Conservation (phyloP, 2,888 invertebrate species). For the Lepidocyrtoides sp. region DNA sequence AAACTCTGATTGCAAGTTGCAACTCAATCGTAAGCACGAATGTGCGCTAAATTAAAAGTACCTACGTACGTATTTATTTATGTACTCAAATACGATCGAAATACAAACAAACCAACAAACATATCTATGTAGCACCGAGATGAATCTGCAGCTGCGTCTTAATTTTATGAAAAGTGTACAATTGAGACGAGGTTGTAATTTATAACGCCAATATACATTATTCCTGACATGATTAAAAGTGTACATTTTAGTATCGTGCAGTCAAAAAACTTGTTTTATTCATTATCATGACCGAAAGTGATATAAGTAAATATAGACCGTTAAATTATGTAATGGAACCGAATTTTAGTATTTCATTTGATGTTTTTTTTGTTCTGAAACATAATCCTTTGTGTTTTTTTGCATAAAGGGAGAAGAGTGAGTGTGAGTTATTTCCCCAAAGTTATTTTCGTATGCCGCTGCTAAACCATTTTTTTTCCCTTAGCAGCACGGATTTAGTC, state of each 20-base stretch:
- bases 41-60: background rate
- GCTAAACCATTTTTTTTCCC: background rate
- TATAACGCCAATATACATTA: too few relatives aligned
- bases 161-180: background rate
- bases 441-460: background rate
- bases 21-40: background rate
- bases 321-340: background rate
- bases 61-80: background rate
- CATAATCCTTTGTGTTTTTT: too few relatives aligned
- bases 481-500: constrained; percentile 80
- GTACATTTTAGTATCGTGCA: too few relatives aligned
- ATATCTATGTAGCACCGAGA: background rate
- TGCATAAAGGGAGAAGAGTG: too few relatives aligned
- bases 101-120: too few relatives aligned
- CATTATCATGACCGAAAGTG: too few relatives aligned
- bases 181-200: background rate
- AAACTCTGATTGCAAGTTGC: constrained; percentile 68
- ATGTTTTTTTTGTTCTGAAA: too few relatives aligned
- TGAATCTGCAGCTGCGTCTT: background rate
- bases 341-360: background rate
- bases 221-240: too few relatives aligned
- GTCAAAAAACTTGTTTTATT: too few relatives aligned
- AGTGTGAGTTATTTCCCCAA: background rate
- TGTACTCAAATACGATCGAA: background rate
- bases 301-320: background rate